These are phyloP conservation scores for Phyllotis vaccarum DNA, from an alignment of 2,797 vertebrate genomes.

Conservation along the genomic window DNA sequence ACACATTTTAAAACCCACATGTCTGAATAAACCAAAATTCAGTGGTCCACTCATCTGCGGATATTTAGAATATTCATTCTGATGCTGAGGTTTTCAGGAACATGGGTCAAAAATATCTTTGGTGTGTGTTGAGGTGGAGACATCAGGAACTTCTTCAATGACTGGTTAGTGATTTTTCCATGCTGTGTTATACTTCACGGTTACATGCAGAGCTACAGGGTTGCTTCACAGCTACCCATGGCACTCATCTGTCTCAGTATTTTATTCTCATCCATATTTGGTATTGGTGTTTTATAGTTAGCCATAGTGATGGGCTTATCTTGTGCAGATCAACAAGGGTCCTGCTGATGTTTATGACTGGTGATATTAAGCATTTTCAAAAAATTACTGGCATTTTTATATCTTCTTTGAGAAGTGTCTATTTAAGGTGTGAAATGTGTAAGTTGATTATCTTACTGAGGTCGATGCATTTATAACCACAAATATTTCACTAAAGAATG, in stretches of 20 bases:
- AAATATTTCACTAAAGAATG: neutral
- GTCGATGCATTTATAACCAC: neutral
- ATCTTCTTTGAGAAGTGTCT: neutral
- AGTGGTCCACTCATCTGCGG: neutral
- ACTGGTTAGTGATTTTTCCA: neutral
- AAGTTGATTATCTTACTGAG: neutral
- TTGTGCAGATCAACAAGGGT: neutral
- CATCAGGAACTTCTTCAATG: neutral
- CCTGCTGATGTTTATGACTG: neutral
- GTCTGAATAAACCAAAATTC: neutral
- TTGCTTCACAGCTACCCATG: rapidly evolving
- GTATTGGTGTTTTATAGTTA: neutral
- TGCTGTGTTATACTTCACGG: neutral
- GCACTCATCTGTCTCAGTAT: rapidly evolving
- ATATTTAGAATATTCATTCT: too few relatives aligned
- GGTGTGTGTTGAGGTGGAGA: neutral
- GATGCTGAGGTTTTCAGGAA: too few relatives aligned
- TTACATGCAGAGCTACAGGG: rapidly evolving
- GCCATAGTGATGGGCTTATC: too few relatives aligned
- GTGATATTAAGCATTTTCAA: neutral
- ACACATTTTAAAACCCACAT: neutral
- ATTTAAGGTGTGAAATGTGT: neutral
- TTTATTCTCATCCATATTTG: rapidly evolving
- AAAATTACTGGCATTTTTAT: neutral
- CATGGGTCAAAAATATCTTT: neutral